Evolutionary conservation across 2,113 vertebrate genomes (phyloP).

Genomic region (Podarcis cretensis): DNA sequence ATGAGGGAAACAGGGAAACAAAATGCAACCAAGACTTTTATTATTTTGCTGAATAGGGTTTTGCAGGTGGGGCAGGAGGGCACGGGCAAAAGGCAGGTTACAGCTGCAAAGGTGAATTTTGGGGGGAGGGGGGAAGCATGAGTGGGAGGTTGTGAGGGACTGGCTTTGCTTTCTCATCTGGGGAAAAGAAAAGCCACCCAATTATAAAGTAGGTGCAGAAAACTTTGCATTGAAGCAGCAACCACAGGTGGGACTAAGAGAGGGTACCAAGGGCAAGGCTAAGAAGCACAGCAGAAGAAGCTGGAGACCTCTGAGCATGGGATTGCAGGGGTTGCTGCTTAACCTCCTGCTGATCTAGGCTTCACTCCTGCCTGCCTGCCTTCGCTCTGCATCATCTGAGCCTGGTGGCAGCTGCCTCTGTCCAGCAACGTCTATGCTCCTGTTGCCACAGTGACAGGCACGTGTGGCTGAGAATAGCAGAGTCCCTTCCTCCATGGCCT

Average conservation of each 20-base stretch:
- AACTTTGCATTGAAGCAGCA: background rate
- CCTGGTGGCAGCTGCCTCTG: background rate
- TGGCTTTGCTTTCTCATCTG: background rate
- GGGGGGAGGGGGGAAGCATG: background rate
- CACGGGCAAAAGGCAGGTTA: background rate
- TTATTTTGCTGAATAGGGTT: background rate
- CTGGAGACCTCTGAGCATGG: fast-evolving
- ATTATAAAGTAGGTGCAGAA: background rate
- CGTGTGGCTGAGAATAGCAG: fast-evolving
- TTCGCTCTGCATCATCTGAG: fast-evolving
- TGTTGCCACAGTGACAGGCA: fast-evolving
- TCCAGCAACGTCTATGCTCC: background rate
- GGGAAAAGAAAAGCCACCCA: background rate
- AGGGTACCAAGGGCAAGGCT: background rate
- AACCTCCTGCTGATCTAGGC: fast-evolving
- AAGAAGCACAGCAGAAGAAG: background rate
- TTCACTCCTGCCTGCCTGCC: fast-evolving
- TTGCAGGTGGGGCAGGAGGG: background rate
- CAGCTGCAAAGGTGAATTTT: background rate
- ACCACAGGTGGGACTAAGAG: too few relatives aligned
- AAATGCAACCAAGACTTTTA: conserved; percentile 42
- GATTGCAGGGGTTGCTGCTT: fast-evolving
- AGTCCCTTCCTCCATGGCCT: background rate
- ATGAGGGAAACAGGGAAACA: conserved; percentile 64
- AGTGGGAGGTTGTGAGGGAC: background rate